Conservation (phyloP, 2,797 vertebrate species). For the Chaenodraco wilsoni region DNA sequence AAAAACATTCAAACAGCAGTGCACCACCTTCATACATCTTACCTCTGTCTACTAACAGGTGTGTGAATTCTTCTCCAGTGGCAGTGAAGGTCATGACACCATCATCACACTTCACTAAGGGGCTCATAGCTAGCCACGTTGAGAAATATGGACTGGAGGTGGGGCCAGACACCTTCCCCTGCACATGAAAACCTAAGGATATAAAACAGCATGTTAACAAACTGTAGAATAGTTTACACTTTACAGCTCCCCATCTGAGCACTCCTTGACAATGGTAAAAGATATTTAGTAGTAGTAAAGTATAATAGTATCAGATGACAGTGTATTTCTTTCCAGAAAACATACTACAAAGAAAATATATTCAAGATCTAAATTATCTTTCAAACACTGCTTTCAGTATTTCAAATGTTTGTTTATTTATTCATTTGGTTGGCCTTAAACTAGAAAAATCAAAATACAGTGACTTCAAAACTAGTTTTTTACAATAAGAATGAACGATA, state of each 20-base stretch:
- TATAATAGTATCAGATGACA: no score
- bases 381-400: no score
- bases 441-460: no score
- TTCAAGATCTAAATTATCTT: no score
- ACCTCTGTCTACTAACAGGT: conserved; percentile 81
- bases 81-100: conserved; percentile 76
- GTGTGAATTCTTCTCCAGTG: conserved; percentile 63
- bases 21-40: neutral
- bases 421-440: no score
- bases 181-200: conserved; percentile 57
- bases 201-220: neutral
- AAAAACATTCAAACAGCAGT: neutral
- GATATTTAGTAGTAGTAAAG: neutral
- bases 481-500: no score
- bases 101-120: conserved; percentile 72
- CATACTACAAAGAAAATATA: no score
- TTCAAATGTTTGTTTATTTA: no score
- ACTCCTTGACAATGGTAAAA: neutral
- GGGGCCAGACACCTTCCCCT: conserved; percentile 52
- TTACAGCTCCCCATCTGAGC: neutral
- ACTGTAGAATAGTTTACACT: neutral
- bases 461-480: no score
- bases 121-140: conserved; percentile 70
- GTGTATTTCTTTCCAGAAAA: no score
- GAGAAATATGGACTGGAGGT: conserved; percentile 39